Conservation (phyloP, 2,888 invertebrate species). For the Drosophila kokeensis region DNA sequence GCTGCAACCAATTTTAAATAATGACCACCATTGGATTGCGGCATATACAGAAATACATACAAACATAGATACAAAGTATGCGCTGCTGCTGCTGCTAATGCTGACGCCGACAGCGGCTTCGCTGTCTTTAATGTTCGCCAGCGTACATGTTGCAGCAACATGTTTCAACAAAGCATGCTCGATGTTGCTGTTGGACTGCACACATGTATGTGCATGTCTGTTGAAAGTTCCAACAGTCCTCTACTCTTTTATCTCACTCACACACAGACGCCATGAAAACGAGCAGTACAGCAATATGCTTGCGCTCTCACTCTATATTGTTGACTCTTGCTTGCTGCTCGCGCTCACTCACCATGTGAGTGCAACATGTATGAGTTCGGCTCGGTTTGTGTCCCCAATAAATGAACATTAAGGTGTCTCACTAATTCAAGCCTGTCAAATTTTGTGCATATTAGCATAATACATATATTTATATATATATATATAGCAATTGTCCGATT, state of each 20-base stretch:
- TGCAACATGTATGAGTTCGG: conserved; percentile 51
- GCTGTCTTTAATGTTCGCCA: conserved; percentile 27
- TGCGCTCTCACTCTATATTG: conserved; percentile 34
- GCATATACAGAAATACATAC: not conserved
- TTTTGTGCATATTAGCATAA: conserved; percentile 28
- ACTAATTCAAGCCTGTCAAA: conserved; percentile 18
- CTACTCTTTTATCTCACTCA: conserved; percentile 4
- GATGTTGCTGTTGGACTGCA: conserved; percentile 32
- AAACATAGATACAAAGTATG: not conserved
- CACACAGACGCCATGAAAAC: conserved; percentile 49
- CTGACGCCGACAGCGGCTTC: conserved; percentile 4
- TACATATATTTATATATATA: not conserved
- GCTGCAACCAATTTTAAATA: conserved; percentile 43
- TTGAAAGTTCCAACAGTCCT: conserved; percentile 1
- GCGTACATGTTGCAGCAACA: conserved; percentile 38
- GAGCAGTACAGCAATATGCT: conserved; percentile 45
- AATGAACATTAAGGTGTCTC: conserved; percentile 41
- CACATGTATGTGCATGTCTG: conserved; percentile 23
- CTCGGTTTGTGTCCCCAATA: conserved; percentile 67
- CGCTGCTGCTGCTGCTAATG: conserved; percentile 13
- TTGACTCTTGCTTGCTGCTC: conserved; percentile 14
- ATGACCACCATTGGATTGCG: conserved; percentile 23
- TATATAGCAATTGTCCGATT: conserved; percentile 24
- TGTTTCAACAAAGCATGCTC: conserved; percentile 22
- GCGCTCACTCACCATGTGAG: conserved; percentile 11